A percentile compares a stretch with the other conserved stretches of the same genome.
Evolutionary conservation across 2,888 invertebrate genomes (phyloP).

Genomic region (Acronicta psi): DNA sequence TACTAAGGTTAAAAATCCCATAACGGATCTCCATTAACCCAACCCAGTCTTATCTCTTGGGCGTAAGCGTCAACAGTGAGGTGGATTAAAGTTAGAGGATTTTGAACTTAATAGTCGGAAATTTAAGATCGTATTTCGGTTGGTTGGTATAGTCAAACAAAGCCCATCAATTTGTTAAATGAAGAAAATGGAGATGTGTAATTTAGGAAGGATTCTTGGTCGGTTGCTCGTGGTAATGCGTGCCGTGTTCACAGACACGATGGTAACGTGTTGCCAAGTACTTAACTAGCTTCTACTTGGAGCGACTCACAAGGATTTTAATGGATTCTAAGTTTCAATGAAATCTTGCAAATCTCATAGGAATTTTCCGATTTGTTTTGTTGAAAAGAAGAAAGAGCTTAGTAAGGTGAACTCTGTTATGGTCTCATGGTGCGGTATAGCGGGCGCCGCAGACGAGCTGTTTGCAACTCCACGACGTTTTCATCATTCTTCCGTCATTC

Average conservation of each 20-base stretch:
- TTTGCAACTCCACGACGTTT: no score
- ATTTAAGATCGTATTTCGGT: constrained; percentile 65
- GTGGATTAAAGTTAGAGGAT: constrained; percentile 61
- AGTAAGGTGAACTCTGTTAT: no score
- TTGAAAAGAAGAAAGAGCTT: no score
- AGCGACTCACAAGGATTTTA: constrained; percentile 16
- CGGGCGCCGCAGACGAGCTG: no score
- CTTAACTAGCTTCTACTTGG: constrained; percentile 24
- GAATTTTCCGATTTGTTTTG: background rate
- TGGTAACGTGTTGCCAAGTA: constrained; percentile 24
- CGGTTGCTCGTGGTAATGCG: constrained; percentile 67
- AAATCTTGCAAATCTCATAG: background rate
- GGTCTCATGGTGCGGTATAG: no score
- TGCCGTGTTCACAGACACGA: constrained; percentile 55
- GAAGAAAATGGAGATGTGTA: constrained; percentile 86
- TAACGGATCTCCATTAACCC: constrained; percentile 67
- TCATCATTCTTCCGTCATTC: no score
- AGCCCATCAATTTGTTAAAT: constrained; percentile 87
- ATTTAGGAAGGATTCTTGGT: constrained; percentile 78
- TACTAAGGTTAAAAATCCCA: constrained; percentile 81
- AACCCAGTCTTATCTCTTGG: constrained; percentile 86
- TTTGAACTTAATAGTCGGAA: constrained; percentile 65
- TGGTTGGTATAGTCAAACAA: constrained; percentile 63
- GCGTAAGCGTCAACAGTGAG: constrained; percentile 74
- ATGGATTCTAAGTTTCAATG: constrained; percentile 4